phyloP scores from a whole-genome alignment of 2,888 invertebrate species.

The Adineta ricciae region DNA sequence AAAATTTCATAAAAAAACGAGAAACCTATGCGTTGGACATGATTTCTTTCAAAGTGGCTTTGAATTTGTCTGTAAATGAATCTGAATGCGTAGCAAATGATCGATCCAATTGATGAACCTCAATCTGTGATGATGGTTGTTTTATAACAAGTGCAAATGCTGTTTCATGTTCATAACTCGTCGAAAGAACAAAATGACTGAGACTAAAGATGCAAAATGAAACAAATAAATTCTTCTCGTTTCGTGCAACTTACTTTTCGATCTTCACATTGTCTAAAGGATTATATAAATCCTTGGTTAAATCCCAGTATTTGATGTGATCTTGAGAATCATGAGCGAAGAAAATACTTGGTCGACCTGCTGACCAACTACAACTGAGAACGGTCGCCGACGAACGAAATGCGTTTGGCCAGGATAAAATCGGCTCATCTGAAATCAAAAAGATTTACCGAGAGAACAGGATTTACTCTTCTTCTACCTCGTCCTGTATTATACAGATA shows the following conservation, averaged over 20 bases:
- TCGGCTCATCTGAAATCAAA: not conserved
- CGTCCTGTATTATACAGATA: not conserved
- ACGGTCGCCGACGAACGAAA: not conserved
- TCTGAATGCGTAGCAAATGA: not conserved
- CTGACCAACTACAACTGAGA: not conserved
- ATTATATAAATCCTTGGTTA: not conserved
- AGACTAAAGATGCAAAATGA: not conserved
- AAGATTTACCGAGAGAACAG: too few species aligned
- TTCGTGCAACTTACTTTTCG: not conserved
- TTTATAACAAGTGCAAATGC: not conserved
- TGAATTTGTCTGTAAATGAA: not conserved
- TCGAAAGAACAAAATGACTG: slow-evolving; percentile 16
- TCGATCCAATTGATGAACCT: not conserved
- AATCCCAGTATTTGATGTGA: slow-evolving; percentile 16
- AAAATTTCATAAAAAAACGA: not conserved
- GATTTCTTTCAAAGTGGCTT: not conserved
- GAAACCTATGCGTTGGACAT: not conserved
- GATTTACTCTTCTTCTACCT: not conserved
- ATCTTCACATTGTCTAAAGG: not conserved
- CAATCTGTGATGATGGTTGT: not conserved
- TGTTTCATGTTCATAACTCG: slow-evolving; percentile 11
- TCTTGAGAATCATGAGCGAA: not conserved
- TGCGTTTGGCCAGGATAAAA: not conserved
- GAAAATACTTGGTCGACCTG: not conserved
- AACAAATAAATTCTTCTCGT: not conserved